Conservation (phyloP, 1,140 invertebrate genomes). For the Papilio helenus region DNA sequence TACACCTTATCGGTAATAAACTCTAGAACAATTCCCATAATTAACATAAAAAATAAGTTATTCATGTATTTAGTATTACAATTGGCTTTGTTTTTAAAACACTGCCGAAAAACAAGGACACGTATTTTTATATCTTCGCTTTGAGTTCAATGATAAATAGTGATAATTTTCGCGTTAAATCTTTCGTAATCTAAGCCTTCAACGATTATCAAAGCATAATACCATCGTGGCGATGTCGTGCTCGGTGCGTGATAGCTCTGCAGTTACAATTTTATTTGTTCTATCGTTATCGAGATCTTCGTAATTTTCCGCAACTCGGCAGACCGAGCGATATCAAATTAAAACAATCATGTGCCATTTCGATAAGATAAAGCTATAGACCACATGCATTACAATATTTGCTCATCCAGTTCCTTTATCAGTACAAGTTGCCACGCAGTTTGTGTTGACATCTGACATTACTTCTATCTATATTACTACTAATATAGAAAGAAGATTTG, state of each 20-base stretch:
- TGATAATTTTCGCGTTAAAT: conserved; percentile 22
- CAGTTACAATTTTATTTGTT: conserved; percentile 47
- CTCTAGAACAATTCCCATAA: neutral
- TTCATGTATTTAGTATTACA: neutral
- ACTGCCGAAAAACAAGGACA: neutral
- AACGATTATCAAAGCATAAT: conserved; percentile 33
- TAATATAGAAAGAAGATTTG: neutral
- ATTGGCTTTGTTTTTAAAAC: neutral
- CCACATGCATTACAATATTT: conserved; percentile 42
- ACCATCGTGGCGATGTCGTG: conserved; percentile 43
- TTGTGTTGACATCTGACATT: conserved; percentile 38
- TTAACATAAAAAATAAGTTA: neutral
- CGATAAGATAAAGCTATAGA: conserved; percentile 42
- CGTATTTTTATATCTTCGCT: neutral
- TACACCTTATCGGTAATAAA: neutral
- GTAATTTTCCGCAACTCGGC: conserved; percentile 51
- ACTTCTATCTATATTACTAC: neutral
- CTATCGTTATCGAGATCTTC: conserved; percentile 54
- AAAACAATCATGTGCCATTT: conserved; percentile 39
- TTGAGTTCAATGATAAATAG: neutral
- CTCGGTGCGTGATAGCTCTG: conserved; percentile 43
- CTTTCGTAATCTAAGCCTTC: neutral
- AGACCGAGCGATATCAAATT: conserved; percentile 38
- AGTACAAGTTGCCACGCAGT: conserved; percentile 17
- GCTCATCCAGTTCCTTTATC: conserved; percentile 40